phyloP scores from a whole-genome alignment of 2,113 vertebrate species.

The Aptenodytes patagonicus region DNA sequence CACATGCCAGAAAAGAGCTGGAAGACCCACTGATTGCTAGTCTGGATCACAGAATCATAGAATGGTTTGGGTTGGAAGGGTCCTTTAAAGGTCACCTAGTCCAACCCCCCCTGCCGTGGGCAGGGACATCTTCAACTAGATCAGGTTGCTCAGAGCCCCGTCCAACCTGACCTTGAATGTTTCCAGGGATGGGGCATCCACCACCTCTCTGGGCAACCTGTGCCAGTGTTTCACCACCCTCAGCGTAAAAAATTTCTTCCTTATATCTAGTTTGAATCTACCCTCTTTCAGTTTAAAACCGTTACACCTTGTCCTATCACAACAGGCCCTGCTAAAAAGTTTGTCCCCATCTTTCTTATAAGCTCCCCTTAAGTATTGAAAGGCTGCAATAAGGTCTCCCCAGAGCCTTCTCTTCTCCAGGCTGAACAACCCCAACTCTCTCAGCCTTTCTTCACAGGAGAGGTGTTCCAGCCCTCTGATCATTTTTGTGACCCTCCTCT shows the following conservation, averaged over 20 bases:
- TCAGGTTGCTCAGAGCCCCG: rapidly evolving
- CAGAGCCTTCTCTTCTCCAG: not conserved
- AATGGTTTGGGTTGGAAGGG: not conserved
- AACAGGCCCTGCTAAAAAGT: not conserved
- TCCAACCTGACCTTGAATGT: not conserved
- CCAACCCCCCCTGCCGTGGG: rapidly evolving
- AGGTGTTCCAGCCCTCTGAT: not conserved
- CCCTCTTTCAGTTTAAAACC: not conserved
- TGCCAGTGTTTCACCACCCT: not conserved
- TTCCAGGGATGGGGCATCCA: not conserved
- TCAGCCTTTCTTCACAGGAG: not conserved
- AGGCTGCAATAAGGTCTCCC: not conserved
- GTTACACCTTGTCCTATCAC: not conserved
- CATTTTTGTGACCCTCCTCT: not conserved
- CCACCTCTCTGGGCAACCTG: not conserved
- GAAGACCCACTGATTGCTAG: not conserved
- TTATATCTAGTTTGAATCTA: not conserved
- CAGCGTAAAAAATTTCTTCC: not conserved
- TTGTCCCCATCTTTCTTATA: not conserved
- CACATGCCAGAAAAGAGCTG: not conserved
- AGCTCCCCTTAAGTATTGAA: not conserved
- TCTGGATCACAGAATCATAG: not conserved
- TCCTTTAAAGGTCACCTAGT: not conserved
- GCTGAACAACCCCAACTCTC: not conserved
- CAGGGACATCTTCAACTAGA: not conserved